Evolutionary conservation across 2,113 vertebrate genomes (phyloP), one percentile per base, ranked within the genome.

Genomic region (Tupaia tana): DNA sequence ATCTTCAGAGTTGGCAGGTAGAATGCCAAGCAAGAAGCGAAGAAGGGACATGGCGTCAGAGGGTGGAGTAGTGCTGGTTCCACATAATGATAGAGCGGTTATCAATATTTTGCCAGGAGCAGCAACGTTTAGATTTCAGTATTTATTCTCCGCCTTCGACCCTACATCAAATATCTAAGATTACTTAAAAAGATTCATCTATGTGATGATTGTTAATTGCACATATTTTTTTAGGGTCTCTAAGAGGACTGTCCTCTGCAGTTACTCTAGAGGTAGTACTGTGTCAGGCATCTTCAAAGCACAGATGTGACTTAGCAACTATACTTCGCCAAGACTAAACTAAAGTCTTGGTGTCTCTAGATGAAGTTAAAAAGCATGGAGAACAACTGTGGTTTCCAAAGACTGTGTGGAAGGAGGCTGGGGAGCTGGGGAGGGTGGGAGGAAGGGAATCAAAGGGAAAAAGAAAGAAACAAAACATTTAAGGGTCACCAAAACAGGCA

Each of bases 21-120:
- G 91, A 84, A 90, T 93, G 94, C 89, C 77, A 86, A 95, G n/a
- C 71, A 94, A 73, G 61, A 84, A 93, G 90, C 86, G n/a, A 86
- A 29, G 74, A 67, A 6, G 69, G 18, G 86, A 29, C 4, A 18
- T 20, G 70, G 16, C 56, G 43, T 67, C n/a, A 54, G 66, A 71
- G 3, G 10, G 70, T 31, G 27, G 73, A 73, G n/a, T 3, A 71
- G 63, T 75, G 6, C 63, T 67, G 85, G 31, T 86, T 71, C n/a
- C 79, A 29, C 7, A 78, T 3, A 3, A 86, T 2, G 3, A 2
- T 19, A 80, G 27, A 84, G 2, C 7, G 11, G n/a, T 84, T 24
- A 24, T 84, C 63, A 29, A 24, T 61, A 74, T 84, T 61, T 79
- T 73, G 52, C 66, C 71, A 90, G 19, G 24, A 22, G 5, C 59